Evolutionary conservation across 2,113 vertebrate species (phyloP), one percentile per base, ranked within the genome.

Genomic region (Peromyscus leucopus): DNA sequence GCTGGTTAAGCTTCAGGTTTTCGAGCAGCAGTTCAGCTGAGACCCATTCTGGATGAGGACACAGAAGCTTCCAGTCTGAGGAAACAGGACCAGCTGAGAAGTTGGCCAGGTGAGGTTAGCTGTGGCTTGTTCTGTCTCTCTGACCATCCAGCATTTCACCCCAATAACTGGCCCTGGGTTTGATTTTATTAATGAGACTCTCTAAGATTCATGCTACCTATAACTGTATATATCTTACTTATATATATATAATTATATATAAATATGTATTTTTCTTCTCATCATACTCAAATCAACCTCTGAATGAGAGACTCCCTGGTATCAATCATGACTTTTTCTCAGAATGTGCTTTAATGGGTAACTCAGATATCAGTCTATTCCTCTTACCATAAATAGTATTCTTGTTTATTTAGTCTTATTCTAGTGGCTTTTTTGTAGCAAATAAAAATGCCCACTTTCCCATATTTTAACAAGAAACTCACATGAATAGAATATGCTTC

Each of bases 361-460:
- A 61, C 46, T 90, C 84, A 83, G 78, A 72, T 82, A 95, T 67
- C 24, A 42, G 63, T 87, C 24, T 92, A 22, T 90, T 83, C 74
- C 42, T 75, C 31, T 91, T 42, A 59, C 80, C 59, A 87, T 94
- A 88, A 92, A 94, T 91, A 96, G 95, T 61, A 90, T 80, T 86
- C 39, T 79, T 84, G 88, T 95, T 79, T 93, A 88, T 87, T 78
- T 39, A 85, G 2, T 83, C 8, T 78, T 72, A 33, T 65, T 78
- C 24, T 97, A 8, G 17, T 69, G 36, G 4, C 21, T 31, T 94
- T 83, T 83, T 93, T 90, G 84, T 79, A n/a, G 36, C 13, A 75
- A 84, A 59, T 22, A 31, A 76, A 71, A 39, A 16, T 12, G 0
- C 9, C 24, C 46, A 1, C 7, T 74, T 92, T 90, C 16, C 86